A percentile compares a stretch with the other conserved stretches of the same genome.
Conservation (phyloP, 35 echinoderm and acorn worm species). For the Ptychodera flava region DNA sequence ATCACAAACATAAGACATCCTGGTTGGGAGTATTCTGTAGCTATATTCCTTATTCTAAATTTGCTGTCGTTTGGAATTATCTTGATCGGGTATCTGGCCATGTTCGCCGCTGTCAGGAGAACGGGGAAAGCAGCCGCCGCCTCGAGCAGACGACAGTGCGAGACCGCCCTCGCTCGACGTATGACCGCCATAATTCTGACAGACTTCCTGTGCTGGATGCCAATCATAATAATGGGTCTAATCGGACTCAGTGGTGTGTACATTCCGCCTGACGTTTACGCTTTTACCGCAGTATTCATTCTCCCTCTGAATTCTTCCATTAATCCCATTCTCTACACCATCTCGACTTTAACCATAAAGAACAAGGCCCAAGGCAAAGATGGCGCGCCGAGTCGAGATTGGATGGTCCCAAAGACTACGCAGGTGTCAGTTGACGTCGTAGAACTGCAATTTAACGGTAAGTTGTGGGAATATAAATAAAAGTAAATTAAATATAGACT, state of each 20-base stretch:
- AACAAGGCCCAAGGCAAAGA: not conserved
- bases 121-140: not conserved
- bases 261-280: slow-evolving; percentile 27
- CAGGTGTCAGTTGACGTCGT: not conserved
- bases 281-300: slow-evolving; percentile 55
- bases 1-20: slow-evolving; percentile 18
- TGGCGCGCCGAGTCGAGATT: not conserved
- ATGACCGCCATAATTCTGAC: slow-evolving; percentile 48
- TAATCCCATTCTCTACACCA: slow-evolving; percentile 57
- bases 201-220: slow-evolving; percentile 66
- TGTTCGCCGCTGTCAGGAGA: slow-evolving; percentile 8
- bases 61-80: slow-evolving; percentile 25
- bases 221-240: slow-evolving; percentile 49
- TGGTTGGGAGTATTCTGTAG: slow-evolving; percentile 40
- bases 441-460: not conserved
- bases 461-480: no score
- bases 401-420: not conserved
- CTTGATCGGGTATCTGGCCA: slow-evolving; percentile 19
- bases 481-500: no score
- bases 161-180: slow-evolving; percentile 22
- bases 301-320: slow-evolving; percentile 58
- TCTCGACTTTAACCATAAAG: slow-evolving; percentile 15
- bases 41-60: slow-evolving; percentile 37
- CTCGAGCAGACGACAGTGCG: not conserved
- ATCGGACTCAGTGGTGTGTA: slow-evolving; percentile 5